Evolutionary conservation across 1,140 invertebrate species (phyloP).

Genomic region (Eciton burchellii): DNA sequence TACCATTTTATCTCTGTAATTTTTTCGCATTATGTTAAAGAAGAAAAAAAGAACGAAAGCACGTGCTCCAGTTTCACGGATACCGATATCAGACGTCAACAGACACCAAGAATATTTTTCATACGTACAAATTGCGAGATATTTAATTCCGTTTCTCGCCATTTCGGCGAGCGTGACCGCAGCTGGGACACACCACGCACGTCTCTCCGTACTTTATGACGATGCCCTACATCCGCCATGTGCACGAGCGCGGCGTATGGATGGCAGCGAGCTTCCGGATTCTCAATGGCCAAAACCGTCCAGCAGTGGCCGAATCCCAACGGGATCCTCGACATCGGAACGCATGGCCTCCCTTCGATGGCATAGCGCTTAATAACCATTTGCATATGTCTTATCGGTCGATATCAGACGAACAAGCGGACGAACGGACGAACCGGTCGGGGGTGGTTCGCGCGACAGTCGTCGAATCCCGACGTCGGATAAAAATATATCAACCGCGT

Average conservation of each 20-base stretch:
- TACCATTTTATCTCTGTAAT: not conserved
- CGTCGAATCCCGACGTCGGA: conserved; percentile 36
- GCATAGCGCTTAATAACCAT: conserved; percentile 26
- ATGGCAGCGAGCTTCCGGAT: not conserved
- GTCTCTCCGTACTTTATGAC: not conserved
- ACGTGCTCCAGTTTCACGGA: not conserved
- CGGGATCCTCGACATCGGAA: not conserved
- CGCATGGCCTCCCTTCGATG: not conserved
- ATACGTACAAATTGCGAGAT: not conserved
- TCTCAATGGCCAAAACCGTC: not conserved
- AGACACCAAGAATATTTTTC: not conserved
- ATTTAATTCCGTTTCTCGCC: not conserved
- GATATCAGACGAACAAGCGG: conserved; percentile 12
- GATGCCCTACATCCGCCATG: not conserved
- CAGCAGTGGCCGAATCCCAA: not conserved
- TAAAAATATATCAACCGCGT: conserved; percentile 56
- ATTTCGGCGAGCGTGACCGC: not conserved
- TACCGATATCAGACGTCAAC: not conserved
- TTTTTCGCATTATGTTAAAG: conserved; percentile 5
- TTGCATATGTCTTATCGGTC: conserved; percentile 29
- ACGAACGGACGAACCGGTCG: too few species aligned
- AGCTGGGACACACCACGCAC: not conserved
- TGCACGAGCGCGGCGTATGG: not conserved
- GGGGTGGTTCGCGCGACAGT: conserved; percentile 1
- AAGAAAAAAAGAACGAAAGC: not conserved